Evolutionary conservation across 1,140 invertebrate species (phyloP).

Genomic region (Theocolax elegans): DNA sequence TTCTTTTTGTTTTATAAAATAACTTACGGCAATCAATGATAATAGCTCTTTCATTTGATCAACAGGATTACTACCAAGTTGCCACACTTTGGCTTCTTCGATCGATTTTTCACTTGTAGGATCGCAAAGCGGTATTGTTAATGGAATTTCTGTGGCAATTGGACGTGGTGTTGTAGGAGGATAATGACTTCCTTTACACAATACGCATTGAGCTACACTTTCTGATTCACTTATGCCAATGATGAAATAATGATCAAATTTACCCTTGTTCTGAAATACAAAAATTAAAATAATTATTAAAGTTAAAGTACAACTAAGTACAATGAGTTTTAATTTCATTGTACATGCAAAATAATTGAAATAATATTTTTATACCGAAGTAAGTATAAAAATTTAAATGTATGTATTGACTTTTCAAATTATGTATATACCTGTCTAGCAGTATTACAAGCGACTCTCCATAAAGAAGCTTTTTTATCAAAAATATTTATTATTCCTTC

Average conservation of each 20-base stretch:
- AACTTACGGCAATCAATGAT: slow-evolving; percentile 87
- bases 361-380: no score
- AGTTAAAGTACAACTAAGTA: no score
- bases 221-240: slow-evolving; percentile 81
- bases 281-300: no score
- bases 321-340: no score
- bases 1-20: no score
- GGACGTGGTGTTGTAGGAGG: slow-evolving; percentile 88
- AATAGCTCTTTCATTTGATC: slow-evolving; percentile 83
- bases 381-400: no score
- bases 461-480: slow-evolving; percentile 72
- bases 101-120: slow-evolving; percentile 82
- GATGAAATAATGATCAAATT: slow-evolving; percentile 85
- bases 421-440: slow-evolving; percentile 73
- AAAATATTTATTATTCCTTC: slow-evolving; percentile 76
- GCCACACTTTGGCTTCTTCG: slow-evolving; percentile 81
- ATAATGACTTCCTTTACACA: slow-evolving; percentile 89
- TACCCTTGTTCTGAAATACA: slow-evolving; percentile 72
- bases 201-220: slow-evolving; percentile 81
- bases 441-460: slow-evolving; percentile 84
- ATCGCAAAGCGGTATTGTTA: slow-evolving; percentile 85
- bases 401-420: no score
- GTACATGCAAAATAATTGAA: no score
- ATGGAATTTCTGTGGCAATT: slow-evolving; percentile 77
- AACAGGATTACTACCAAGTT: slow-evolving; percentile 71